phyloP scores from a whole-genome alignment of 1,140 invertebrate genomes.

The Pogonomyrmex barbatus region DNA sequence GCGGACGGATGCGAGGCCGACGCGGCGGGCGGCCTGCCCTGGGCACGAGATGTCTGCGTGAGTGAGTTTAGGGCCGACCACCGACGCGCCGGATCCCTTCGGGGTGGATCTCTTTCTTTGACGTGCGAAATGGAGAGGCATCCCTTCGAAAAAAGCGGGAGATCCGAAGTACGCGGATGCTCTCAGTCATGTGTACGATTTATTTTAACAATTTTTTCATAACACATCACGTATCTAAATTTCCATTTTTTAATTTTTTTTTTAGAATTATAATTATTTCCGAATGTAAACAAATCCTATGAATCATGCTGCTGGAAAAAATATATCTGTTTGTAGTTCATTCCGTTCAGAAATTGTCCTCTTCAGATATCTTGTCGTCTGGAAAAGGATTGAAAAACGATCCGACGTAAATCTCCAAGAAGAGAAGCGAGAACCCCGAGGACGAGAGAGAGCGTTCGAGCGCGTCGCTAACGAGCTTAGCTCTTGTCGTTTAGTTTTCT shows the following conservation, averaged over 20 bases:
- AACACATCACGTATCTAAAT: neutral
- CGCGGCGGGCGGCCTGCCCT: neutral
- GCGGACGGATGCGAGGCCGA: slow-evolving; percentile 1
- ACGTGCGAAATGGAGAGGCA: neutral
- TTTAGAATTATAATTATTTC: neutral
- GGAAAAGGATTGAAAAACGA: neutral
- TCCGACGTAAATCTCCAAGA: neutral
- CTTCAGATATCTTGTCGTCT: neutral
- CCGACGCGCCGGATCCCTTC: slow-evolving; percentile 14
- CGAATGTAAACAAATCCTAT: neutral
- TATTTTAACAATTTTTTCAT: neutral
- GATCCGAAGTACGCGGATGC: no score
- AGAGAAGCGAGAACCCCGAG: neutral
- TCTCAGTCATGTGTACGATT: no score
- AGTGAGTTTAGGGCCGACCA: slow-evolving; percentile 29
- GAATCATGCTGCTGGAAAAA: neutral
- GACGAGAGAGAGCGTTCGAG: neutral
- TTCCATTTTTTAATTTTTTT: neutral
- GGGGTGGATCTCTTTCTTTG: slow-evolving; percentile 1
- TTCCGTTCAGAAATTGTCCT: neutral
- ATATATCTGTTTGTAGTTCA: neutral
- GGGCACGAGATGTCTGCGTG: slow-evolving; percentile 22
- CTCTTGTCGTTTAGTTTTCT: neutral
- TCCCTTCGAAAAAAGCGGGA: neutral
- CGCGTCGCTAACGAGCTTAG: neutral